A percentile compares a stretch with the other conserved stretches of the same genome.
These are phyloP conservation scores for Bucorvus abyssinicus DNA, from an alignment of 2,797 vertebrate genomes.

Conservation along the genomic window DNA sequence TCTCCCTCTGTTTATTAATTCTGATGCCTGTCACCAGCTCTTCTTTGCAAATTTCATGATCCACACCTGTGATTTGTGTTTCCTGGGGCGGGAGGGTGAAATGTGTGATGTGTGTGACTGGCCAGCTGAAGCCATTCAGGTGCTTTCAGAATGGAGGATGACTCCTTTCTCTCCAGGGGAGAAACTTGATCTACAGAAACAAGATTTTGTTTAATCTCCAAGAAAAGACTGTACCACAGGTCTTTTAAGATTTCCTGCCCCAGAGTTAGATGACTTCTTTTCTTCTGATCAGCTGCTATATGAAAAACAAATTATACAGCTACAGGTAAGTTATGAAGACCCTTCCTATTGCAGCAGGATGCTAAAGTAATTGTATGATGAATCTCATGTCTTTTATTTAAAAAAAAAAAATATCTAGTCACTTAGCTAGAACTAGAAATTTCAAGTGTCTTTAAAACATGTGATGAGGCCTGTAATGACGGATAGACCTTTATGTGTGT, in stretches of 20 bases:
- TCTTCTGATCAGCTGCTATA: not conserved
- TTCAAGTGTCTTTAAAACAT: not conserved
- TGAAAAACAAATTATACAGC: rapidly evolving
- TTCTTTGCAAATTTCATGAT: not conserved
- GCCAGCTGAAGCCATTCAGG: not conserved
- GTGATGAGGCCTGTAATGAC: not conserved
- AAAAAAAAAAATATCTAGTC: not conserved
- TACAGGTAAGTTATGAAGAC: not conserved
- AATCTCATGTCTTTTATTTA: not conserved
- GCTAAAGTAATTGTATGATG: not conserved
- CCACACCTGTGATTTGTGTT: not conserved
- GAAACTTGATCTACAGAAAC: not conserved
- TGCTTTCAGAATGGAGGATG: not conserved
- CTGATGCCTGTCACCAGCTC: not conserved
- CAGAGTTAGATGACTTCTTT: rapidly evolving
- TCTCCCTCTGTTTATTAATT: not conserved
- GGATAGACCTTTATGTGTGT: not conserved
- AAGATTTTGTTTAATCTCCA: not conserved
- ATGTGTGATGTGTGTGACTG: not conserved
- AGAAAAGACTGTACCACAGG: rapidly evolving
- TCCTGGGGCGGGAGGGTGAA: not conserved
- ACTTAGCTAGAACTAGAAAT: not conserved
- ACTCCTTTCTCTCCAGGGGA: rapidly evolving
- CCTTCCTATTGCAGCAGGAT: rapidly evolving
- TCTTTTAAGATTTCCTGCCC: not conserved